Conservation (phyloP, 2,113 vertebrate genomes). For the Callipepla squamata region DNA sequence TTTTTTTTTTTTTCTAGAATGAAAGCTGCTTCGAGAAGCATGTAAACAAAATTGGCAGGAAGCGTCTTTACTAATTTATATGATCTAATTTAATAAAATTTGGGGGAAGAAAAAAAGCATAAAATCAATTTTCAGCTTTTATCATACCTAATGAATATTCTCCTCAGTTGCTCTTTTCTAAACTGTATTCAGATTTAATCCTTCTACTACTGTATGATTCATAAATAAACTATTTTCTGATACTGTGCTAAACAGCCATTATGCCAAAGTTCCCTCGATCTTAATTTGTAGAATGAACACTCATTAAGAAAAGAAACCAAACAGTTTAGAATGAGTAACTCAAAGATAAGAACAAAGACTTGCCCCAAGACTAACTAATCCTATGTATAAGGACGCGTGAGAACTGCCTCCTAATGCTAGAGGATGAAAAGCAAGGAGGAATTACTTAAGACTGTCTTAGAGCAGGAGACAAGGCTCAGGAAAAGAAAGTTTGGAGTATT, state of each 20-base stretch:
- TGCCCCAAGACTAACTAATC: background rate
- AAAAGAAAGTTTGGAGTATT: conserved; percentile 10
- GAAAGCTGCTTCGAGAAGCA: conserved; percentile 12
- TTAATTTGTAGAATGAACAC: background rate
- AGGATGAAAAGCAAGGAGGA: background rate
- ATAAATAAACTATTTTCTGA: background rate
- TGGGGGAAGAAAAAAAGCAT: background rate
- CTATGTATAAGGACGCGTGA: background rate
- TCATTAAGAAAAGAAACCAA: background rate
- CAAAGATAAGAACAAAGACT: background rate
- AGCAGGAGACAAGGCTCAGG: background rate
- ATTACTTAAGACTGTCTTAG: background rate
- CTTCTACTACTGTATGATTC: background rate
- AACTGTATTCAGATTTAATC: background rate
- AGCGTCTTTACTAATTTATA: conserved; percentile 1
- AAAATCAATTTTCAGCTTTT: background rate
- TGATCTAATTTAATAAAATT: conserved; percentile 32
- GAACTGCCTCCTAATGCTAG: background rate
- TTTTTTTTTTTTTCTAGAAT: background rate
- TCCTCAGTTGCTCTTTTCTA: background rate
- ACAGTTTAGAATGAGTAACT: background rate
- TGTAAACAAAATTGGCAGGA: background rate
- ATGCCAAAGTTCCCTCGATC: background rate
- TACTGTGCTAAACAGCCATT: background rate
- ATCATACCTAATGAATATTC: background rate